A percentile compares a stretch with the other conserved stretches of the same genome.
These are phyloP conservation scores for Salmo trutta DNA, from an alignment of 2,797 vertebrate species.

Conservation along the genomic window DNA sequence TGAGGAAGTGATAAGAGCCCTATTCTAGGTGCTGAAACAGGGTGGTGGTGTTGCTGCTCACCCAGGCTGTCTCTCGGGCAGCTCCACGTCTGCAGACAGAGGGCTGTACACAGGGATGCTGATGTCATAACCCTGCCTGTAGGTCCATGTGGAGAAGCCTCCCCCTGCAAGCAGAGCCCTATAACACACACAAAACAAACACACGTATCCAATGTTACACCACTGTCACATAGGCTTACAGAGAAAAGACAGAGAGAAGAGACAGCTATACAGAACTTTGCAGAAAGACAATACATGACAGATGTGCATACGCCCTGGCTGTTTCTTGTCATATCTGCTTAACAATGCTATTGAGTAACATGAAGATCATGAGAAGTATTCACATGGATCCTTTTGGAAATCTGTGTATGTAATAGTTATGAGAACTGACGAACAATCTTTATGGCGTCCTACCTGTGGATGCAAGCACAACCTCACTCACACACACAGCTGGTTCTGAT, in stretches of 20 bases:
- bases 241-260: not conserved
- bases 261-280: not conserved
- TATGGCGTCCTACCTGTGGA: slow-evolving; percentile 16
- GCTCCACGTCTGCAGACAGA: slow-evolving; percentile 85
- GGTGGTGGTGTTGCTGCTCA: slow-evolving; percentile 65
- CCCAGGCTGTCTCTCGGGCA: slow-evolving; percentile 90
- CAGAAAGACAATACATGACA: not conserved
- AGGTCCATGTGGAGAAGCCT: slow-evolving; percentile 98
- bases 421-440: not conserved
- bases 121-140: slow-evolving; percentile 97
- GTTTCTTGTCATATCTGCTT: not conserved
- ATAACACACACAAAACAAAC: slow-evolving; percentile 41
- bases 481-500: slow-evolving; percentile 71
- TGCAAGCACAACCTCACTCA: not conserved
- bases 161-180: slow-evolving; percentile 95
- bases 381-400: not conserved
- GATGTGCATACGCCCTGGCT: not conserved
- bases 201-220: not conserved
- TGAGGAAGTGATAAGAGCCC: not conserved
- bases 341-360: not conserved
- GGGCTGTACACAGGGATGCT: slow-evolving; percentile 97
- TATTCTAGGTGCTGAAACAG: not conserved
- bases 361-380: not conserved
- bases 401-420: not conserved
- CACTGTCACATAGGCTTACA: not conserved